These are phyloP conservation scores for Lineus longissimus DNA, from an alignment of 1,140 invertebrate species.

Conservation along the genomic window DNA sequence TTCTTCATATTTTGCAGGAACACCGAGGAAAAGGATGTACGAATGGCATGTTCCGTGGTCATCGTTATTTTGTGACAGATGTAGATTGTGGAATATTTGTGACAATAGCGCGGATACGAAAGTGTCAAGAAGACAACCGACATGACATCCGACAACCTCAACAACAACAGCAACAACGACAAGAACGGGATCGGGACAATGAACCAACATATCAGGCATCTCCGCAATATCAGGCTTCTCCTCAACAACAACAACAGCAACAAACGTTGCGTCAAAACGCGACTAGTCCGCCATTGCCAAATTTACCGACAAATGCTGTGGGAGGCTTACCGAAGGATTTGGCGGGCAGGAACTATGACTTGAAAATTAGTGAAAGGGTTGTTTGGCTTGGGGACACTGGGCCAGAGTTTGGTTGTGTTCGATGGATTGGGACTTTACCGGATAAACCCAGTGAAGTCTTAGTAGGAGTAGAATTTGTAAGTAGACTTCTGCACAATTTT, in stretches of 20 bases:
- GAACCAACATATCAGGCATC: not conserved
- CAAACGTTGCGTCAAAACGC: not conserved
- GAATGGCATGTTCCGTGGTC: conserved; percentile 39
- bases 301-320: not conserved
- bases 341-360: conserved; percentile 27
- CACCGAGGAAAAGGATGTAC: conserved; percentile 35
- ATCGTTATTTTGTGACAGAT: conserved; percentile 35
- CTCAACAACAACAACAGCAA: conserved; percentile 6
- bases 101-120: conserved; percentile 22
- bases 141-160: not conserved
- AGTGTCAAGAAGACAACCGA: conserved; percentile 6
- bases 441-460: conserved; percentile 54
- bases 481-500: conserved; percentile 38
- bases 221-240: not conserved
- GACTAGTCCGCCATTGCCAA: not conserved
- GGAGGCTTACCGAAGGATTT: conserved; percentile 6
- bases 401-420: conserved; percentile 56
- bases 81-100: conserved; percentile 44
- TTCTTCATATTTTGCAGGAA: conserved; percentile 9
- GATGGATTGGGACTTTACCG: conserved; percentile 59
- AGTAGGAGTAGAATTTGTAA: conserved; percentile 62
- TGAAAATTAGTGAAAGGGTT: conserved; percentile 56
- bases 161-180: conserved; percentile 7
- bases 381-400: conserved; percentile 60
- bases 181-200: conserved; percentile 14